Base-by-base conservation (phyloP, 1,140 invertebrate species). In the Neodiprion fabricii region DNA sequence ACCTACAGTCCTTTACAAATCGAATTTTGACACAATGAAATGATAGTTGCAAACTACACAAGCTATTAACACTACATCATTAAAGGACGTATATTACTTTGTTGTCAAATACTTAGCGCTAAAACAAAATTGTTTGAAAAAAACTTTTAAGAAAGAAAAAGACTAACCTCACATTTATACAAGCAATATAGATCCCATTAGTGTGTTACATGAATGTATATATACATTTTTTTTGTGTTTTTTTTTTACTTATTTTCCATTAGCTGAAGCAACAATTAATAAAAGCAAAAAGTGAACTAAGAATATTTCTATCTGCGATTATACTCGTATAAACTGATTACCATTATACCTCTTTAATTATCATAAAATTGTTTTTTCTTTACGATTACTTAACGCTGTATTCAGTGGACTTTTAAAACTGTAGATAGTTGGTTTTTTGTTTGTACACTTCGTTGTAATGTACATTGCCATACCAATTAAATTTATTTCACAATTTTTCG, bases 1-100 rank as follows among this genome's bases (percentile, higher is more conserved):
- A 61, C 53, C 53, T 61, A 61, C 53, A 11, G 53, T 61, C 53
- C 53, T 61, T 7, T 61, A 61, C 53, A 61, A 61, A 61, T 61
- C 53, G n/a, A 61, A 61, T 61, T 61, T 61, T 61, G 11, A 14
- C 4, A 8, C 53, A 61, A 61, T 61, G 53, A 61, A 61, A 61
- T 61, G 53, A 61, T 61, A 61, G 53, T 14, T 61, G 53, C 5
- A 61, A 61, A 61, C 5, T 61, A 61, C 11, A 61, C 11, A 5
- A 61, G 53, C n/a, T 17, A 17, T 17, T 61, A 61, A 61, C n/a
- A 21, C 17, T 21, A 21, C 17, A 21, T 21, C 17, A 21, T 21
- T 21, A 21, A 21, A 21, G 17, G 17, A 21, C 17, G 4, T 61
- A 61, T 17, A 61, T 40, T 61, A 17, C 53, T 14, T 61, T 61